Evolutionary conservation across 2,113 vertebrate species (phyloP).

Genomic region (Coryphaenoides rupestris): DNA sequence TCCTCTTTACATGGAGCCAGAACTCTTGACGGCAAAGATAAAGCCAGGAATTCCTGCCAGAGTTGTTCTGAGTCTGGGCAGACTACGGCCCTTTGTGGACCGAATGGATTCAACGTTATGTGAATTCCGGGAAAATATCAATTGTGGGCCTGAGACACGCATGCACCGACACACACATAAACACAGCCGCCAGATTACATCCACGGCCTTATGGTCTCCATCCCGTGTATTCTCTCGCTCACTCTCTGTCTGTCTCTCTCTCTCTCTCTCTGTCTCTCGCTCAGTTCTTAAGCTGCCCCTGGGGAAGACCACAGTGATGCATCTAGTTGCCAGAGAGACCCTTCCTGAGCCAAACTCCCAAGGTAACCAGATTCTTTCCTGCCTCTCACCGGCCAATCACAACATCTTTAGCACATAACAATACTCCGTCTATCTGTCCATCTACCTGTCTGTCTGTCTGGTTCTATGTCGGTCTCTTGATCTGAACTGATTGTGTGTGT

Average conservation of each 20-base stretch:
- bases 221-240: too few species aligned
- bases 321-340: slow-evolving; percentile 98
- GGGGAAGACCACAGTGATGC: slow-evolving; percentile 98
- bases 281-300: slow-evolving; percentile 95
- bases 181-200: too few species aligned
- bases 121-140: too few species aligned
- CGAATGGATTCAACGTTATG: too few species aligned
- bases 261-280: slow-evolving; percentile 24
- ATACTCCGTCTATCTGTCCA: slow-evolving; percentile 44
- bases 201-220: too few species aligned
- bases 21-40: background rate
- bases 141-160: too few species aligned
- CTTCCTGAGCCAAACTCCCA: slow-evolving; percentile 99
- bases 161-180: too few species aligned
- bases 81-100: too few species aligned
- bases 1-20: slow-evolving; percentile 16
- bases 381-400: slow-evolving; percentile 31
- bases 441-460: slow-evolving; percentile 30
- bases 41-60: background rate
- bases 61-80: background rate
- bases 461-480: background rate
- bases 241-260: too few species aligned
- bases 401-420: slow-evolving; percentile 52
- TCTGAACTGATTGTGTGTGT: too few species aligned
- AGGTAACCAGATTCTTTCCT: slow-evolving; percentile 81